Base-by-base conservation (phyloP, 30 jellyfish, hydroid and myxozoan species). In the Hydractinia echinata region DNA sequence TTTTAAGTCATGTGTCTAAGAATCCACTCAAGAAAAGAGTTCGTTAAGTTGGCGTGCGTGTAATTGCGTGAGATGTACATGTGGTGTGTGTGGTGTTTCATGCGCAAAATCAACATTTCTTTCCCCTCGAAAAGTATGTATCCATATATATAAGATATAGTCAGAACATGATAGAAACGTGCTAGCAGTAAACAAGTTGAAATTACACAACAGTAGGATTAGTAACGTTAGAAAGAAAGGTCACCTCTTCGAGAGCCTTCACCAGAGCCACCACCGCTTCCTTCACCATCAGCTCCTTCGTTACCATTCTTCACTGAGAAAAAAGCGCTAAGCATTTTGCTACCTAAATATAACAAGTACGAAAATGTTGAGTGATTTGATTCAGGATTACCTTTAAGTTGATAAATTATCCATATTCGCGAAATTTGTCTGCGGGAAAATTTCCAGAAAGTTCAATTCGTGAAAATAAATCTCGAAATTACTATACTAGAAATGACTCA, bases 291-390 rank as follows among this genome's bases (percentile, higher is more conserved):
- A 4, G 51, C 82, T 5, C 48, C 82, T 18, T 60, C 89, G 53
- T 50, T 50, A 54, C 66, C 56, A 16, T 79, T 79, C 76, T 79
- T 87, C 67, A 78, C 84, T 15, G 89, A 71, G 86, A 92, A 92
- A 85, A 92, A 92, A 4, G 98, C 98, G 69, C 95, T 92, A 68
- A 92, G 52, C 98, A 92, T 92, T 55, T 92, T 92, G 61, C 96
- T 92, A 19, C 98, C 98, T 92, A 30, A 5, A 84, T 61, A 6
- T 13, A 77, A 55, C 5, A 64, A 64, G 39, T 64, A 64, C 44
- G 2, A 30, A 30, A 30, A 30, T 30, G 44, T 30, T 30, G 44
- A 0, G 44, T 30, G 2, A 30, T 30, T 30, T 30, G 44, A 30
- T 30, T 30, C 44, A 30, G 44, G 44, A 30, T 30, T 30, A 30